Evolutionary conservation across 1,140 invertebrate genomes (phyloP), one percentile per base, ranked within the genome.

Genomic region (Latrodectus geometricus): DNA sequence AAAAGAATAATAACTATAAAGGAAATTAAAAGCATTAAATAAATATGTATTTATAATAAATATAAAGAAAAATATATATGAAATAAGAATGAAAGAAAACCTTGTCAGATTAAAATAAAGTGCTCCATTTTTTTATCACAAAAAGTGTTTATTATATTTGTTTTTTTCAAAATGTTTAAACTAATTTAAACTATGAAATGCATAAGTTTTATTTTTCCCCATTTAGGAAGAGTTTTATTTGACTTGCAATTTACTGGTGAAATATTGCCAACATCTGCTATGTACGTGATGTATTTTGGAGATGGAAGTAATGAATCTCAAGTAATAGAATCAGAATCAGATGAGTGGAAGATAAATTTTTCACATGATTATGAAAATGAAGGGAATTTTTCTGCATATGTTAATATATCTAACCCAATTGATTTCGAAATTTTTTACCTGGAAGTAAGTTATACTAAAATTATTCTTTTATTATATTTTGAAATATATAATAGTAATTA

Each of bases 391-490:
- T 52, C 52, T 54, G 85, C 74, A 14, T n/a, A 23, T 52, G 54
- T 87, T 4, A 87, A 87, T 68, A 80, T 87, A n/a, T 87, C 85
- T 15, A 87, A 87, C 52, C 50, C 68, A 66, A 21, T 74, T 0
- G 76, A 80, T 52, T 79, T 12, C 66, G 85, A 87, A 74, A n/a
- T 80, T 65, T 80, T 87, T 75, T 9, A 79, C 65, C 9, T 74
- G 49, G 20, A 8, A 17, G 85, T 87, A 80, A 68, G 70, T 78
- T 23, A 56, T 35, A 50, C 12, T 23, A 17, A 35, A 12, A 65
- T 15, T 77, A 77, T 50, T 61, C 15, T 65, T 54, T 21, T 8
- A 65, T 35, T 61, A 23, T 35, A n/a, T 11, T 21, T 70, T 70
- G 2, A 21, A 15, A 35, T 23, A 15, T 74, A 54, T 49, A 48